Base-by-base conservation (phyloP, 2,888 invertebrate species). In the Clanis bilineata region DNA sequence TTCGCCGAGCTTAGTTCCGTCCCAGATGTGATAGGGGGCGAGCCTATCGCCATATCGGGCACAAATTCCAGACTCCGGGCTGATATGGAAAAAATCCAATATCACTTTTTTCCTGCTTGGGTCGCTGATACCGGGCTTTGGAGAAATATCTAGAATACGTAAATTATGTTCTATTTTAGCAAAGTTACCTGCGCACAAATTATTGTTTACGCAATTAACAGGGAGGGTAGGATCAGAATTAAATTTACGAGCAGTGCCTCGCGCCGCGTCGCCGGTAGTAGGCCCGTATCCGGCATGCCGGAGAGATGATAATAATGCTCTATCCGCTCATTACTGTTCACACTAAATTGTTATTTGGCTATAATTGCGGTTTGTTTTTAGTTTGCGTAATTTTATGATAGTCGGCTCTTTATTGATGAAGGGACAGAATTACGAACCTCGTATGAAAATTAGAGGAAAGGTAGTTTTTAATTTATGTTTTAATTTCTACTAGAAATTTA, bases 261-360 rank as follows among this genome's bases (percentile, higher is more conserved):
- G n/a, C n/a, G n/a, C n/a, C n/a, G n/a, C n/a, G n/a, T n/a, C n/a
- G 62, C 74, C 71, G 73, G 43, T 56, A 73, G 43, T 56, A 68
- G 66, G 75, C 32, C 63, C 65, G 70, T 67, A 66, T 72, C 66
- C 62, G 67, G 73, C 68, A 18, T 66, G 66, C 67, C 68, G 66
- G 68, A 66, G 68, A 73, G 74, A 77, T 65, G 77, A 77, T 78
- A 79, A 79, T 74, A 73, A 69, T 73, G 75, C 41, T n/a, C 41
- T 41, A 78, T 75, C 76, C 79, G 73, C 81, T 80, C 78, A 82
- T 84, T 82, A 80, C 67, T 71, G 69, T 70, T 72, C 67, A 70
- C 76, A 72, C 74, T 79, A 75, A 75, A 79, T 76, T 73, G 71
- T 72, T 76, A 76, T 77, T 78, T 69, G 64, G 70, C 73, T 73